phyloP scores from a whole-genome alignment of 2,797 vertebrate species.

The Eospalax fontanierii region DNA sequence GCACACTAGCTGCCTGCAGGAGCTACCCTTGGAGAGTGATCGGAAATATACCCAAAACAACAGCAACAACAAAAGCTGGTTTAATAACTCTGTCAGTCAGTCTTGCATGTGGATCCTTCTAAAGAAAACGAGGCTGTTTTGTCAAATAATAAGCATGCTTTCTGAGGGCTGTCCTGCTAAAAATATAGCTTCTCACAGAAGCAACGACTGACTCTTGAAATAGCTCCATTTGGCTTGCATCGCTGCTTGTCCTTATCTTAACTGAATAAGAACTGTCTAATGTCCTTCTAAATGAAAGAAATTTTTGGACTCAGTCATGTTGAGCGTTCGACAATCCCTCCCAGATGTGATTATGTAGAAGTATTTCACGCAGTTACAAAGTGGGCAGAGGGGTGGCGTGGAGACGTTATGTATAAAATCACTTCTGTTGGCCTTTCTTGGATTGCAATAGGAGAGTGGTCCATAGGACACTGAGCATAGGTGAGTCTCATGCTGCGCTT shows the following conservation, averaged over 20 bases:
- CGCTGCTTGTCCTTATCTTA: conserved; percentile 66
- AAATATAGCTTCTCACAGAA: conserved; percentile 81
- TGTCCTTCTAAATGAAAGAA: conserved; percentile 77
- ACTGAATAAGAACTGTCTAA: conserved; percentile 59
- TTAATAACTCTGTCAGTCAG: conserved; percentile 85
- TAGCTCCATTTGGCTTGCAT: conserved; percentile 65
- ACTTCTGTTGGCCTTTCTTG: conserved; percentile 50
- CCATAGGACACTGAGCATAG: conserved; percentile 57
- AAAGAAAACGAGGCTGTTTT: conserved; percentile 80
- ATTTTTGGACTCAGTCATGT: conserved; percentile 71
- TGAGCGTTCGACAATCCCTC: conserved; percentile 59
- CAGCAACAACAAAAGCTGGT: conserved; percentile 59
- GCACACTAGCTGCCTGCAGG: conserved; percentile 70
- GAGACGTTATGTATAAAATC: conserved; percentile 67
- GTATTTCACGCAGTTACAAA: conserved; percentile 54
- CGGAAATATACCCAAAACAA: conserved; percentile 71
- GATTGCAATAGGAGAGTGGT: conserved; percentile 71
- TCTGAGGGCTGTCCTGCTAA: conserved; percentile 75
- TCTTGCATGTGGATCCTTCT: conserved; percentile 73
- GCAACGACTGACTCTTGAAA: conserved; percentile 61
- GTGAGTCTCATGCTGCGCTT: conserved; percentile 68
- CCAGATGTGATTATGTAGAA: conserved; percentile 32
- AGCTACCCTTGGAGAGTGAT: conserved; percentile 70
- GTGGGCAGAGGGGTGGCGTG: background rate
- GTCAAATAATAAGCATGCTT: conserved; percentile 82